Conservation (phyloP, 2,797 vertebrate species). For the Lagodon rhomboides region DNA sequence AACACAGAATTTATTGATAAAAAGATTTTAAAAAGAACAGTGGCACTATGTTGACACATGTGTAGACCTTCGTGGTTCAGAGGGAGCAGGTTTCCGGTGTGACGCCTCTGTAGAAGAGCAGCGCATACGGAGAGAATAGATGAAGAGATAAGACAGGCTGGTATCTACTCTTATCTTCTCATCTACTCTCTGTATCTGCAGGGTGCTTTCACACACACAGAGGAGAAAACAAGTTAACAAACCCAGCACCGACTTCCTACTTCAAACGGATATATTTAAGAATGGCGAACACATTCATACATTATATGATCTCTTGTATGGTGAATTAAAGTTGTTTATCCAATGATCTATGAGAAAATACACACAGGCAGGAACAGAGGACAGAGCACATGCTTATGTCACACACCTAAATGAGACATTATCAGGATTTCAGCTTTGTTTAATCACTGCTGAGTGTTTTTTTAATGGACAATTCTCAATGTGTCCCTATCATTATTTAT, state of each 20-base stretch:
- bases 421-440: background rate
- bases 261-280: background rate
- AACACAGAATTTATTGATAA: background rate
- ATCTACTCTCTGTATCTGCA: background rate
- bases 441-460: background rate
- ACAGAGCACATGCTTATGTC: background rate
- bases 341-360: background rate
- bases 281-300: background rate
- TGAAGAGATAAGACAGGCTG: conserved; percentile 43
- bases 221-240: conserved; percentile 4
- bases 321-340: no score
- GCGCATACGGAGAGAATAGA: conserved; percentile 39
- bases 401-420: background rate
- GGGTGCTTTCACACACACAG: background rate
- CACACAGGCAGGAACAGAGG: background rate
- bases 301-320: no score
- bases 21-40: background rate
- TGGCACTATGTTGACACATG: background rate
- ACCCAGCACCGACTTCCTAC: background rate
- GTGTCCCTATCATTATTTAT: background rate
- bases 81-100: conserved; percentile 52
- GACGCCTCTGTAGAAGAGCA: conserved; percentile 21
- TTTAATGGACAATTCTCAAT: background rate
- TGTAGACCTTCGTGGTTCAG: conserved; percentile 27
- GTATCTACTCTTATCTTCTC: background rate